Evolutionary conservation across 2,113 vertebrate species (phyloP), one percentile per base, ranked within the genome.

Genomic region (Pycnonotus jocosus): DNA sequence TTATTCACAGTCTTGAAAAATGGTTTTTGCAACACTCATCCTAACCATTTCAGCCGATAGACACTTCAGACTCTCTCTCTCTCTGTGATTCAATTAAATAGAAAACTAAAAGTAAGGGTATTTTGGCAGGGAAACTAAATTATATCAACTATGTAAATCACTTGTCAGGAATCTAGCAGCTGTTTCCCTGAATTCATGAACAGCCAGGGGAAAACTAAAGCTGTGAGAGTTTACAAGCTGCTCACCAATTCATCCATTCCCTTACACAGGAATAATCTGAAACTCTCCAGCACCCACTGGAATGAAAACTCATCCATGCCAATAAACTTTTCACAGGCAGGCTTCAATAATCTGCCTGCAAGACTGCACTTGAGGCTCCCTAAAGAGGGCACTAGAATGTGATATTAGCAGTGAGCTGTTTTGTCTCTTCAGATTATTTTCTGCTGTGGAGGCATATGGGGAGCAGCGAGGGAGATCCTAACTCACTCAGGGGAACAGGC

Each of bases 91-190:
- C 71, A 91, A 73, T 91, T 95, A 95, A 90, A 92, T 22, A 86
- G 62, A 80, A 92, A 91, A 90, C 50, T 61, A 88, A 44, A 95
- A 88, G 74, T 62, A 91, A 89, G 84, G 81, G n/a, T 18, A 38
- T 93, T 90, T 95, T 96, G 95, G 92, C 94, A 95, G 48, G 13
- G 69, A 93, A 94, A 81, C 65, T 83, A 74, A 93, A 90, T 95
- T 88, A 60, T 93, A 90, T 90, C 85, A 92, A 44, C 91, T 87
- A 62, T 90, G 74, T 90, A 88, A 94, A 94, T 85, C 50, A 50
- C 73, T 95, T 86, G 72, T 90, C 81, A 88, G 71, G 50, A 95
- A 58, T 80, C 64, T 93, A 96, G 76, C 94, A 95, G 92, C 81
- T 97, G 93, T 95, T 96, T 95, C 95, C 38, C 61, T 77, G 78